Evolutionary conservation across 2,797 vertebrate genomes (phyloP).

Genomic region (Zalophus californianus): DNA sequence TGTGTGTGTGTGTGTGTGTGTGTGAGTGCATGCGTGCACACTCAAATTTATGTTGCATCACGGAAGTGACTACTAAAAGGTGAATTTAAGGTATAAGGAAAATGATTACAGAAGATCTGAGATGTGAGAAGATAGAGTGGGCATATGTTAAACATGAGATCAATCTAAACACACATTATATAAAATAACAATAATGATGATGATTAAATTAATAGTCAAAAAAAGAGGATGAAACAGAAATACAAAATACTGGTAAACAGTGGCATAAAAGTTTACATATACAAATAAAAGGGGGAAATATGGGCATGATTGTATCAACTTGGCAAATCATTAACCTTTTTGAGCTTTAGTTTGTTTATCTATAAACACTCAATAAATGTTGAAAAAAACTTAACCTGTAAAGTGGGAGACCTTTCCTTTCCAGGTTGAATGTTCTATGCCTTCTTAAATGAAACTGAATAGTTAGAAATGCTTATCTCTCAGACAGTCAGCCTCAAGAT

Average conservation of each 20-base stretch:
- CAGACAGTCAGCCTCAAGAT: not conserved
- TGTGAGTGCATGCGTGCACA: not conserved
- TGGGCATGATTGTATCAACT: not conserved
- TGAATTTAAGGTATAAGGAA: not conserved
- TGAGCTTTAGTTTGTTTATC: not conserved
- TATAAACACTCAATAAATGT: not conserved
- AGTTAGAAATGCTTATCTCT: not conserved
- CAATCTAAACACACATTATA: not conserved
- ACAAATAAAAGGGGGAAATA: conserved; percentile 13
- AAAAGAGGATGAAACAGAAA: not conserved
- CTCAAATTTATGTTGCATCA: not conserved
- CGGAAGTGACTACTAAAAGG: not conserved
- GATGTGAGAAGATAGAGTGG: not conserved
- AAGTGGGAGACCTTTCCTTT: not conserved
- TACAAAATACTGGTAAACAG: not conserved
- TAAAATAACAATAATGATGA: not conserved
- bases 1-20: not conserved
- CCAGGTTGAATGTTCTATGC: not conserved
- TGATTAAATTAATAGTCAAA: not conserved
- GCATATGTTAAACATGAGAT: not conserved
- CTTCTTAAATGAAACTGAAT: conserved; percentile 30
- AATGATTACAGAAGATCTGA: not conserved
- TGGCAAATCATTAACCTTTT: not conserved
- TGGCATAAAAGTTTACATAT: not conserved
- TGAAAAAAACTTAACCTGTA: not conserved